Base-by-base conservation (phyloP, 2,113 vertebrate species). In the Neofelis nebulosa region DNA sequence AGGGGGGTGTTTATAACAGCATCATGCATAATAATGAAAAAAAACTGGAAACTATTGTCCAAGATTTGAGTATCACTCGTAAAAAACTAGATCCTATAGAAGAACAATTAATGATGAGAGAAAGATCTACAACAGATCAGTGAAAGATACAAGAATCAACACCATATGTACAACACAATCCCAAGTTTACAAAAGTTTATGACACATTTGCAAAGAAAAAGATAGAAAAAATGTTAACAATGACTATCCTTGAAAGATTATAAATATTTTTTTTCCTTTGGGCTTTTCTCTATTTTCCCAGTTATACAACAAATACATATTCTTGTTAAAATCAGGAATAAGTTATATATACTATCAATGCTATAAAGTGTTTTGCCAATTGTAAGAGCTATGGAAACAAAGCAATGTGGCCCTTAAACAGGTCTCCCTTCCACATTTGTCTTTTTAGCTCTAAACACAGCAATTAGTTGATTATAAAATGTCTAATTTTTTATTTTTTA, bases 291-390 rank as follows among this genome's bases (percentile, higher is more conserved):
- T 92, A 41, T 55, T 74, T 74, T 92, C 45, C 71, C 93, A 85
- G 88, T 79, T 91, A 85, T 82, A 89, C 15, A 85, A 89, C 19
- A 68, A 93, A 85, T 57, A 85, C 27, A 4, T 80, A 38, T 31
- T 89, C 61, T 81, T 88, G 78, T 57, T 80, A 63, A 97, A 88
- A 73, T 69, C 83, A 93, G 27, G 4, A n/a, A 93, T 82, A 69
- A 74, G 41, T 76, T 71, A 65, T 16, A 68, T 15, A 74, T n/a
- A 61, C 61, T 79, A 65, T 74, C 84, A 68, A 96, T 57, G n/a
- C 45, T 79, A 65, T 68, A 80, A 61, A 94, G 71, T 69, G 21
- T 41, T 80, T 74, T 79, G 63, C 2, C 36, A 65, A 85, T 52
- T 66, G 0, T 95, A 36, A 91, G 31, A 79, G 21, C 69, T 88